Evolutionary conservation across 2,888 invertebrate species (phyloP).

Genomic region (Drosophila stalkeri): DNA sequence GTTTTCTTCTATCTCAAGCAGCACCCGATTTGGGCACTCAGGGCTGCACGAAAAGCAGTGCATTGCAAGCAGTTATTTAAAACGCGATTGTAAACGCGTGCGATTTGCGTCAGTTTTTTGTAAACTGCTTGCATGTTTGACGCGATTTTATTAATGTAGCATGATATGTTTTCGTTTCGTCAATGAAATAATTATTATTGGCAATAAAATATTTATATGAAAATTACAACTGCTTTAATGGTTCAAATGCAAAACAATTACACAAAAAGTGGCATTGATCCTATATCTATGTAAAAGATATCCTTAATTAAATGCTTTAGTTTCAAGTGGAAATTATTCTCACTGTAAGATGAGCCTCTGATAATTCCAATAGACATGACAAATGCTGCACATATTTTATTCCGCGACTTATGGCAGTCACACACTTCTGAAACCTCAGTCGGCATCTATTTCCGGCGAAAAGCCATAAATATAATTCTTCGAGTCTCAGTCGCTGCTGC

Average conservation of each 20-base stretch:
- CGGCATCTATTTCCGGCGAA: conserved; percentile 68
- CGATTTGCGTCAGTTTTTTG: conserved; percentile 19
- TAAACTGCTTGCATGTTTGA: conserved; percentile 12
- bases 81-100: not conserved
- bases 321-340: conserved; percentile 9
- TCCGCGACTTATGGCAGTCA: conserved; percentile 36
- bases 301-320: not conserved
- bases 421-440: conserved; percentile 51
- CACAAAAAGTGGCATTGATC: conserved; percentile 22
- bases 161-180: not conserved
- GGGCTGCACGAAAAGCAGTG: conserved; percentile 1
- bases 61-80: not conserved
- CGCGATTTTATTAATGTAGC: not conserved
- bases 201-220: too few species aligned
- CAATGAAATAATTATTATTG: too few species aligned
- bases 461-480: conserved; percentile 60
- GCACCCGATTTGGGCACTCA: too few species aligned
- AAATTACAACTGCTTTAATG: too few species aligned
- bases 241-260: not conserved
- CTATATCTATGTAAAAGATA: not conserved
- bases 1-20: not conserved
- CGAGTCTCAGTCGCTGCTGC: conserved; percentile 45
- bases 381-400: conserved; percentile 51
- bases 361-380: conserved; percentile 69
- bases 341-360: conserved; percentile 49